Percentiles rank a stretch among this genome's conserved stretches.
These are phyloP conservation scores for Pelecanoides urinatrix DNA, from an alignment of 2,113 vertebrate species.

Conservation along the genomic window DNA sequence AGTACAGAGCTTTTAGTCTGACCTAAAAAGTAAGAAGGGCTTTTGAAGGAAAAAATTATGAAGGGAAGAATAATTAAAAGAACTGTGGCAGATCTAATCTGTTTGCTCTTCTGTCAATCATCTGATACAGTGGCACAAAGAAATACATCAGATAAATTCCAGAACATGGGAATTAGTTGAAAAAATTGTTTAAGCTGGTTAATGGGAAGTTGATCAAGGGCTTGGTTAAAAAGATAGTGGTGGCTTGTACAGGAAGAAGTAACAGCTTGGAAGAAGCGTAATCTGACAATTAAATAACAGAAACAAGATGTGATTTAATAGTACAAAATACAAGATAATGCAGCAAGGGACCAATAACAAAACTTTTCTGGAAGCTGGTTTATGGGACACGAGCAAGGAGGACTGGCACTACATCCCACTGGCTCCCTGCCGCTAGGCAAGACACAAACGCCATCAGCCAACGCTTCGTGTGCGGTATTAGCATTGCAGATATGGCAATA, in stretches of 20 bases:
- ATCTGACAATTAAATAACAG: not conserved
- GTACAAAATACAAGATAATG: not conserved
- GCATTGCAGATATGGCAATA: not conserved
- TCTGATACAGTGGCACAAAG: not conserved
- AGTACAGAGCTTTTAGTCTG: not conserved
- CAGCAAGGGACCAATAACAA: not conserved
- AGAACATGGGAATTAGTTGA: not conserved
- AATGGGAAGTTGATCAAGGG: not conserved
- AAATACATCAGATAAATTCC: not conserved
- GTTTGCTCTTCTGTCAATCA: constrained; percentile 9
- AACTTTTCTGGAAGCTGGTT: not conserved
- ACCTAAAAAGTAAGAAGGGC: not conserved
- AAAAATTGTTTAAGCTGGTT: not conserved
- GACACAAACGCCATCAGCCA: fast-evolving
- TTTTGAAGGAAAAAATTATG: not conserved
- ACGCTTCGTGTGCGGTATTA: fast-evolving
- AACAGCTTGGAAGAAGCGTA: not conserved
- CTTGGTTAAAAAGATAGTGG: not conserved
- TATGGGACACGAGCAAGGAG: fast-evolving
- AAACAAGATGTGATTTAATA: not conserved
- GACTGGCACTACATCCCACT: not conserved
- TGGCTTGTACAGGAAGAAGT: not conserved
- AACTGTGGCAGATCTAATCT: constrained; percentile 31
- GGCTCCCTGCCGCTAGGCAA: not conserved
- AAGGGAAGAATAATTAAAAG: constrained; percentile 22